Evolutionary conservation across 1,140 invertebrate species (phyloP), one percentile per base, ranked within the genome.

Genomic region (Bombus soroeensis): DNA sequence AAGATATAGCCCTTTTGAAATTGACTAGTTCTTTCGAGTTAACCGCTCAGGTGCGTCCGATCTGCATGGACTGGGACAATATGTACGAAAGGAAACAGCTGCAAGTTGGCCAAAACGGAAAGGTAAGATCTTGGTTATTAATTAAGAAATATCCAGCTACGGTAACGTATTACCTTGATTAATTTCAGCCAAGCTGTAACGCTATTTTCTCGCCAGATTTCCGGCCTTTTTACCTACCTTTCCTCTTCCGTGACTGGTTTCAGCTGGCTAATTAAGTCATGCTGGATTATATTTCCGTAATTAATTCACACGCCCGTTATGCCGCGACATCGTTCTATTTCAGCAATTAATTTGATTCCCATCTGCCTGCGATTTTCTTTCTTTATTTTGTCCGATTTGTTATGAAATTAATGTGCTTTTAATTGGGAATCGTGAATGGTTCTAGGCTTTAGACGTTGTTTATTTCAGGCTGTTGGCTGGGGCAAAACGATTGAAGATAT

Each of bases 51-150:
- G 92, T 96, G 0, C 84, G 92, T 4, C 94, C 95, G 0, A 93
- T 95, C 13, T 96, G 95, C 83, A 28, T 96, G 25, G 93, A 95
- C 78, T 96, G 95, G 87, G 92, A 94, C 72, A 89, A 93, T 6
- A 72, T 85, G 4, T 94, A 94, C 79, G 94, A 95, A 47, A 87
- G 86, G 9, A 71, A 84, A 25, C 96, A 96, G 80, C 89, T 96
- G 5, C 86, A 88, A 79, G 13, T 66, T 15, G 88, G 88, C 15
- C 84, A 88, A 75, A 71, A 39, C 28, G 89, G 89, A 32, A 92
- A 91, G 81, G 85, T 91, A 85, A 88, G 34, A 41, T 70, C 37
- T 12, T 32, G 41, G 66, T 39, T 68, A 80, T 88, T 68, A 88
- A 88, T 88, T 70, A 72, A 81, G 57, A 62, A 68, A 25, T 74